phyloP scores from a whole-genome alignment of 2,797 vertebrate species.

The Oryzias dopingdopingensis region DNA sequence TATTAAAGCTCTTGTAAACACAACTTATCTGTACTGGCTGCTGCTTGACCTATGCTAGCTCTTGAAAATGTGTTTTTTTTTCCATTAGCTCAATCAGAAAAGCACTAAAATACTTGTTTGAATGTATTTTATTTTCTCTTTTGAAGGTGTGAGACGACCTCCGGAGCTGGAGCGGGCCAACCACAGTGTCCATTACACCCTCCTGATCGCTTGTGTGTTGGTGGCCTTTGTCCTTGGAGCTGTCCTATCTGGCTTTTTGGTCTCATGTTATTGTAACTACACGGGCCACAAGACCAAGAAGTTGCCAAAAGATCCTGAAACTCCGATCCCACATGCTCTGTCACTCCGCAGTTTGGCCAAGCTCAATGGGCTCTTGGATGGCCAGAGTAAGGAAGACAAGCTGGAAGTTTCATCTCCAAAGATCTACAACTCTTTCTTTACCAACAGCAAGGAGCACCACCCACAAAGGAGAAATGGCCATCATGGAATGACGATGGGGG shows the following conservation, averaged over 20 bases:
- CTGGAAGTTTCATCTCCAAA: slow-evolving; percentile 79
- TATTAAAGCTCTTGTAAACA: slow-evolving; percentile 53
- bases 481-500: slow-evolving; percentile 72
- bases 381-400: slow-evolving; percentile 80
- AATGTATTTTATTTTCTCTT: slow-evolving; percentile 20
- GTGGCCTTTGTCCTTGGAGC: slow-evolving; percentile 89
- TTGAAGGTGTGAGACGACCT: slow-evolving; percentile 80
- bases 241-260: slow-evolving; percentile 87
- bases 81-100: slow-evolving; percentile 16
- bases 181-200: slow-evolving; percentile 86
- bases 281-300: slow-evolving; percentile 79
- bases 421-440: slow-evolving; percentile 84
- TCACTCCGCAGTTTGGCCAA: slow-evolving; percentile 89
- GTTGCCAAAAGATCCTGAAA: slow-evolving; percentile 83
- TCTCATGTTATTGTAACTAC: slow-evolving; percentile 90
- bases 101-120: slow-evolving; percentile 26
- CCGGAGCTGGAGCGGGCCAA: slow-evolving; percentile 78
- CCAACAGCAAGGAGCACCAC: slow-evolving; percentile 75
- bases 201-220: slow-evolving; percentile 88
- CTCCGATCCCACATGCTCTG: slow-evolving; percentile 83
- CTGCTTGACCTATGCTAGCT: slow-evolving; percentile 54
- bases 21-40: slow-evolving; percentile 61
- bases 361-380: slow-evolving; percentile 85
- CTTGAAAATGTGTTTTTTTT: slow-evolving; percentile 32
- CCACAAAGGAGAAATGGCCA: slow-evolving; percentile 66